Conservation (phyloP, 2,888 invertebrate species). For the Hydropsyche betteni region DNA sequence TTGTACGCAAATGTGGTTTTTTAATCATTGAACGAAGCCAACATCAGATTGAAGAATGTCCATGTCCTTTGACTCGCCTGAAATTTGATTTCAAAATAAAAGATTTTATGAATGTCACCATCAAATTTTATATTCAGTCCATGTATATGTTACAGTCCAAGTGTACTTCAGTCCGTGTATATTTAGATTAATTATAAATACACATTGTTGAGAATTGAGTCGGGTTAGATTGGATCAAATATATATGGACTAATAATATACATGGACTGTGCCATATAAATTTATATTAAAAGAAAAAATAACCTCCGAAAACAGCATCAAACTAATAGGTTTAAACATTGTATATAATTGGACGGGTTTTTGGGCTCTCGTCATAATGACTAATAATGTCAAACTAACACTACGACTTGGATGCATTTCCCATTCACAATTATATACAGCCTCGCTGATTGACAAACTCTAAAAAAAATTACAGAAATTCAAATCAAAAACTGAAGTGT, state of each 20-base stretch:
- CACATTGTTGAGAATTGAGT: too few relatives aligned
- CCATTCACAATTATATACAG: slow-evolving; percentile 60
- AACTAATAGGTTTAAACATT: slow-evolving; percentile 58
- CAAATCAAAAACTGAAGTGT: background rate
- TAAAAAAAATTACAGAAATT: slow-evolving; percentile 49
- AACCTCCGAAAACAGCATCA: slow-evolving; percentile 51
- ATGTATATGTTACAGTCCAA: too few relatives aligned
- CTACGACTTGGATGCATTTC: slow-evolving; percentile 55
- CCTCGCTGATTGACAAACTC: slow-evolving; percentile 57
- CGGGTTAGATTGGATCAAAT: too few relatives aligned
- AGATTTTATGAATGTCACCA: background rate
- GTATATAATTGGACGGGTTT: slow-evolving; percentile 57
- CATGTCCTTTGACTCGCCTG: slow-evolving; percentile 43
- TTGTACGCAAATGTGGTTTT: slow-evolving; percentile 32
- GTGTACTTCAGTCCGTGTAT: too few relatives aligned
- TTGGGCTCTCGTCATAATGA: slow-evolving; percentile 59
- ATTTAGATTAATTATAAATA: too few relatives aligned
- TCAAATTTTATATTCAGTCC: too few relatives aligned
- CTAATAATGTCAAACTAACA: slow-evolving; percentile 56
- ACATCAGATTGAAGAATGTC: slow-evolving; percentile 43
- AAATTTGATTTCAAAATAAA: slow-evolving; percentile 17
- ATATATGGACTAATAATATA: background rate
- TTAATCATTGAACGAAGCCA: slow-evolving; percentile 38
- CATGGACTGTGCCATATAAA: too few relatives aligned
- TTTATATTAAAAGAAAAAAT: background rate